These are phyloP conservation scores for Malurus melanocephalus DNA, from an alignment of 2,113 vertebrate genomes.

Conservation along the genomic window DNA sequence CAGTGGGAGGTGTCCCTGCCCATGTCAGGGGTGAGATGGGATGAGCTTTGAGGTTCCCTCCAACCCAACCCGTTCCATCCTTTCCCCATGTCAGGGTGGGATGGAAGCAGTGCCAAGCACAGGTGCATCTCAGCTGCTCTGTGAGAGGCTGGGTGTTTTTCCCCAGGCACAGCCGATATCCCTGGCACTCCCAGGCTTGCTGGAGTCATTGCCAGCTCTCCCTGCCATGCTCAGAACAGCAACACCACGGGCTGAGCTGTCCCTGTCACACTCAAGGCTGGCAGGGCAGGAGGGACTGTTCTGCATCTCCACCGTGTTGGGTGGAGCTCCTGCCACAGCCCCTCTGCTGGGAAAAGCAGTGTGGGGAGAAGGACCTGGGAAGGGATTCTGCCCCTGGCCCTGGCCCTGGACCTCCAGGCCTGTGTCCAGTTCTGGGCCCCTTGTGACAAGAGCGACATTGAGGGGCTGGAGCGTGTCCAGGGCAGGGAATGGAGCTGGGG, in stretches of 20 bases:
- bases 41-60: not conserved
- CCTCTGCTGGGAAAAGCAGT: not conserved
- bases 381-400: not conserved
- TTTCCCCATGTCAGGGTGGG: not conserved
- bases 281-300: not conserved
- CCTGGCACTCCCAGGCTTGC: not conserved
- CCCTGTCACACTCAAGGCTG: accelerated
- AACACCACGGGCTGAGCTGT: not conserved
- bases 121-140: accelerated
- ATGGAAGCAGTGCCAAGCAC: not conserved
- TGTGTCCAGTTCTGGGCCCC: not conserved
- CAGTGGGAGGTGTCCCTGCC: accelerated
- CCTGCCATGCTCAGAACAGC: not conserved
- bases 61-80: not conserved
- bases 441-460: accelerated
- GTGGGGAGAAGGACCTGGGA: not conserved
- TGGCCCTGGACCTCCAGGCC: not conserved
- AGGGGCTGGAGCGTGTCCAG: accelerated
- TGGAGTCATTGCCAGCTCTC: not conserved
- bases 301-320: not conserved
- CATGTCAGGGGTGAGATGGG: accelerated
- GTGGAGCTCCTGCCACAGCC: not conserved
- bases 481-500: not conserved
- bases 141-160: accelerated
- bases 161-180: not conserved